These are phyloP conservation scores for Hucho hucho DNA, from an alignment of 2,113 vertebrate species.

Conservation along the genomic window DNA sequence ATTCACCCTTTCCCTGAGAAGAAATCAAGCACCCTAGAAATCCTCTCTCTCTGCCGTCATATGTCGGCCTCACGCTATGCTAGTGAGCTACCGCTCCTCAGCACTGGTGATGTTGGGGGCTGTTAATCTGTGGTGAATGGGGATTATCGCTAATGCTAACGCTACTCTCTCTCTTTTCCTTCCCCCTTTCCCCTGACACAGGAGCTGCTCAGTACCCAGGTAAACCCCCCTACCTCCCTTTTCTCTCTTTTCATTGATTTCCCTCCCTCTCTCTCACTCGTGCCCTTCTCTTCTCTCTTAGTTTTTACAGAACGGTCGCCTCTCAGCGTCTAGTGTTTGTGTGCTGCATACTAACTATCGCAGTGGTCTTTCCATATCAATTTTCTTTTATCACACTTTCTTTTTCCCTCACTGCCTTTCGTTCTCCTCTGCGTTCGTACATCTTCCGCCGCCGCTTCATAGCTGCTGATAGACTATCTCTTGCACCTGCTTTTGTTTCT, in stretches of 20 bases:
- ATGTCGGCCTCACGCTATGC: background rate
- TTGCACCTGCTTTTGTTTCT: too few species aligned
- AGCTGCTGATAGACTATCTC: background rate
- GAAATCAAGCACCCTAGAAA: background rate
- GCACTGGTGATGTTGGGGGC: slow-evolving; percentile 6
- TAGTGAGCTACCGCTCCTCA: background rate
- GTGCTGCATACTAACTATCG: background rate
- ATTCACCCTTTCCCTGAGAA: background rate
- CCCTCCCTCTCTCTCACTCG: background rate
- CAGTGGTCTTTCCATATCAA: slow-evolving; percentile 2
- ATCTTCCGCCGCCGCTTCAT: background rate
- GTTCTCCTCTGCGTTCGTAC: slow-evolving; percentile 1
- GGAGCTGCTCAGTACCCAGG: slow-evolving; percentile 76
- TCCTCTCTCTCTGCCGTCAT: background rate
- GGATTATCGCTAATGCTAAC: slow-evolving; percentile 51
- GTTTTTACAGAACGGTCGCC: background rate
- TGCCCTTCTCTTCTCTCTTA: background rate
- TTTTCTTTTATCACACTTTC: background rate
- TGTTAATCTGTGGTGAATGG: background rate
- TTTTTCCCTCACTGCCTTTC: slow-evolving; percentile 9
- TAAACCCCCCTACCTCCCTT: slow-evolving; percentile 42
- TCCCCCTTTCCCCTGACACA: slow-evolving; percentile 42
- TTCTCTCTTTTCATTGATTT: slow-evolving; percentile 5
- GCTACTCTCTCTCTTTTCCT: slow-evolving; percentile 14
- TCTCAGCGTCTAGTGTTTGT: slow-evolving; percentile 14